phyloP scores from a whole-genome alignment of 2,888 invertebrate species.

The Drosophila diplacantha region DNA sequence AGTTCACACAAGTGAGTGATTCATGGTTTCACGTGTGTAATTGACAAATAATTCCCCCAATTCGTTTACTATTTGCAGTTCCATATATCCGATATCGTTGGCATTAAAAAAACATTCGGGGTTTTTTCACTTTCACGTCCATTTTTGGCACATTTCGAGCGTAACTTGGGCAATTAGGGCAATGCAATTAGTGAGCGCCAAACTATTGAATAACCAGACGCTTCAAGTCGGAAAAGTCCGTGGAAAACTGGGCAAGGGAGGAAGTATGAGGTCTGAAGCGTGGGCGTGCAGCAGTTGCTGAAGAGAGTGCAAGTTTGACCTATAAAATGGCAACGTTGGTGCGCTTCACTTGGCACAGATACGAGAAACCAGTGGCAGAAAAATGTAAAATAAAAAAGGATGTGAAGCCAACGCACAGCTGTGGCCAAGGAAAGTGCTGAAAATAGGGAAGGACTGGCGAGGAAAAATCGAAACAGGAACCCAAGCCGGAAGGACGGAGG shows the following conservation, averaged over 20 bases:
- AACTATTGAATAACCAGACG: conserved; percentile 60
- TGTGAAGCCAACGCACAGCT: conserved; percentile 25
- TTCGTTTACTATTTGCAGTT: conserved; percentile 13
- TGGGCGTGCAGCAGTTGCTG: conserved; percentile 6
- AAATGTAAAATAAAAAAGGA: conserved; percentile 2
- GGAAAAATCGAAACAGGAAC: conserved; percentile 6
- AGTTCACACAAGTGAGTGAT: background rate
- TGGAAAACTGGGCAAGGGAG: background rate
- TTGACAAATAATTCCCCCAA: conserved; percentile 19
- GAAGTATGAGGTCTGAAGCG: background rate
- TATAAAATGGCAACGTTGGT: conserved; percentile 31
- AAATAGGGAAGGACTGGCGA: background rate
- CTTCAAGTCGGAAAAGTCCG: conserved; percentile 4
- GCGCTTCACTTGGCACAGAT: conserved; percentile 40
- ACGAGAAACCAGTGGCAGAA: conserved; percentile 15
- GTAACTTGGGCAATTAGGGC: conserved; percentile 59
- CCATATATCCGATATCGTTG: conserved; percentile 6
- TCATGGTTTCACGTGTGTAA: conserved; percentile 3
- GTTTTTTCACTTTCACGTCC: conserved; percentile 18
- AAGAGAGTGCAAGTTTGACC: conserved; percentile 40
- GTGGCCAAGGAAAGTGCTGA: conserved; percentile 10
- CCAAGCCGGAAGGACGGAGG: conserved; percentile 13
- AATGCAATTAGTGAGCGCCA: conserved; percentile 65
- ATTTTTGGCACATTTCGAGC: conserved; percentile 60
- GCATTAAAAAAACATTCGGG: conserved; percentile 19